A percentile compares a stretch with the other conserved stretches of the same genome.
These are phyloP conservation scores for Augochlorella aurata DNA, from an alignment of 2,888 invertebrate species.

Conservation along the genomic window DNA sequence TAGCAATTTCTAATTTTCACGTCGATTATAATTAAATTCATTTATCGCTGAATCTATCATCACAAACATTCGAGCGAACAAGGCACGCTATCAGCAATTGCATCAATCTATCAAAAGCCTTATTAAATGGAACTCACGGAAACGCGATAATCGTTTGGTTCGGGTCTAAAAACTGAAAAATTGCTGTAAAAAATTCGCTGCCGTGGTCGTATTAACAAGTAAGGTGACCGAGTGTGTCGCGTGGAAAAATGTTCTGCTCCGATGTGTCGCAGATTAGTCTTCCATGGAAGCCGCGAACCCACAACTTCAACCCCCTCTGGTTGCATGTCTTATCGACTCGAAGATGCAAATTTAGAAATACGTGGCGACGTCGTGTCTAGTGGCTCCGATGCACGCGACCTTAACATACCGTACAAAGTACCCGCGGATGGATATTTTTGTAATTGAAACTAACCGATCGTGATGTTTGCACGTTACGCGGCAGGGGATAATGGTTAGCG, in stretches of 20 bases:
- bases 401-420: constrained; percentile 37
- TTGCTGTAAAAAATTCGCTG: neutral
- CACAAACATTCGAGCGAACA: neutral
- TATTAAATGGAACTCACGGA: neutral
- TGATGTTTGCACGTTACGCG: constrained; percentile 34
- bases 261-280: constrained; percentile 61
- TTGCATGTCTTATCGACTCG: constrained; percentile 65
- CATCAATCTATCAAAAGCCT: neutral
- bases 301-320: constrained; percentile 42
- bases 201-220: constrained; percentile 4
- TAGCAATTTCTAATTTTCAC: neutral
- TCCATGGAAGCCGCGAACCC: constrained; percentile 18
- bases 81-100: too few species aligned
- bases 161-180: neutral
- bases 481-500: constrained; percentile 24
- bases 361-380: constrained; percentile 66
- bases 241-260: constrained; percentile 51
- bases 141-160: neutral
- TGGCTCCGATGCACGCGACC: constrained; percentile 61
- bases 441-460: constrained; percentile 66
- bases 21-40: neutral
- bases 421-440: constrained; percentile 57
- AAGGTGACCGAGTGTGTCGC: constrained; percentile 23
- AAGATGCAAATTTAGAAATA: constrained; percentile 68
- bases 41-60: neutral